Base-by-base conservation (phyloP, 2,888 invertebrate species). In the Tupiocoris notatus region DNA sequence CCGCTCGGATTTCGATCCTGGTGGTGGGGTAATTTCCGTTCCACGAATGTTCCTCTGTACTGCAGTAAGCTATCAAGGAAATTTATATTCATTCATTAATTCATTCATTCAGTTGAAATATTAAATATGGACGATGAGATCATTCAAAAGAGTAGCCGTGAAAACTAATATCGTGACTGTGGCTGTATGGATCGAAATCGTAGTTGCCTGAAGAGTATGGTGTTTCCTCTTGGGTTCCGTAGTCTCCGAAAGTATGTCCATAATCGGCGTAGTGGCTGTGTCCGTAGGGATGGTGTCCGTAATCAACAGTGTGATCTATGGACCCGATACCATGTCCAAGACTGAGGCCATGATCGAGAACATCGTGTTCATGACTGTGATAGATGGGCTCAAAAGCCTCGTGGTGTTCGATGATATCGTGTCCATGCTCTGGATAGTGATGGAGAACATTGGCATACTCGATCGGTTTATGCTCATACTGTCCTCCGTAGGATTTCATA, bases 401-500 rank as follows among this genome's bases (percentile, higher is more conserved):
- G 20, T 59, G 59, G 59, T 59, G 59, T 6, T n/a, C 20, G n/a
- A 17, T 3, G n/a, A 20, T 18, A 6, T 6, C n/a, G 59, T n/a
- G 20, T 59, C 20, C 59, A 59, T 59, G 59, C 16, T 59, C 18
- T 59, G 59, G 59, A n/a, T 59, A 59, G n/a, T n/a, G 20, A 6
- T 18, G n/a, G n/a, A 6, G 6, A n/a, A 7, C 59, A n/a, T 3
- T 7, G n/a, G 6, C 18, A n/a, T n/a, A n/a, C 3, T 18, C 20
- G n/a, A 6, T 2, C 59, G 3, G 18, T 6, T n/a, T 59, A 20
- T 59, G 59, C 17, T 24, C 18, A 56, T 67, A 67, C 3, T 67
- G 67, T 1, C 56, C 21, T 7, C 56, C 57, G 25, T 58, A 58
- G 61, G 64, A 64, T 63, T 74, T 64, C 64, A 74, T 63, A 23